Conservation (phyloP, 2,888 invertebrate genomes). For the Punctoribates punctum region DNA sequence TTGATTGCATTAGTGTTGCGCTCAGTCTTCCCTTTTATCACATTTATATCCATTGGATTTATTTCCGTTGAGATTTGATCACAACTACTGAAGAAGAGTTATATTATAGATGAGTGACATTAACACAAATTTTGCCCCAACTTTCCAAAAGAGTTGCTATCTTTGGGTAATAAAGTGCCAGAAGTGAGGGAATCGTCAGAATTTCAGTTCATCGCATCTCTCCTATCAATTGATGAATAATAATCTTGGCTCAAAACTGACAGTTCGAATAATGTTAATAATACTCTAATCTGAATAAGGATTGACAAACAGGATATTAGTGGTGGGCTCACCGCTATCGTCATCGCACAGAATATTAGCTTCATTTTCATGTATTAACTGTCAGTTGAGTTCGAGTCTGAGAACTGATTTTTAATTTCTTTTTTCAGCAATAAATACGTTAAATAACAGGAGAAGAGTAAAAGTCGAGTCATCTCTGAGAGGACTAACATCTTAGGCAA, state of each 20-base stretch:
- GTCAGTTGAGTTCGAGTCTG: background rate
- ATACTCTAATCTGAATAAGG: background rate
- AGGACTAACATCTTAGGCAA: background rate
- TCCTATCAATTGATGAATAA: background rate
- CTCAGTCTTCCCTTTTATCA: slow-evolving; percentile 18
- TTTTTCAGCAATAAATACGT: background rate
- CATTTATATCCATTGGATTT: background rate
- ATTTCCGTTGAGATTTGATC: slow-evolving; percentile 30
- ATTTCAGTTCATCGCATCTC: background rate
- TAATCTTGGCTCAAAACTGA: background rate
- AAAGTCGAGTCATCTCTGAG: background rate
- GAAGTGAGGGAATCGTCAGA: background rate
- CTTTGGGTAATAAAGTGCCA: background rate
- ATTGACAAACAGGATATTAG: slow-evolving; percentile 14
- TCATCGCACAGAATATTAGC: background rate
- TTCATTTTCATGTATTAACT: background rate
- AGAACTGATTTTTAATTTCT: background rate
- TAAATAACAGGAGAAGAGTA: background rate
- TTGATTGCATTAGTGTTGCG: background rate
- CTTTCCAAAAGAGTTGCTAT: background rate
- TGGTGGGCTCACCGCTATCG: background rate
- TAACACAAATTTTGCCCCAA: slow-evolving; percentile 6
- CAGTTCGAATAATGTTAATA: background rate
- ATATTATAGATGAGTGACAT: slow-evolving; percentile 2
- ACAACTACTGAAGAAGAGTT: background rate